phyloP scores from a whole-genome alignment of 92 coral and sea anemone species.

The Phymanthus crucifer region DNA sequence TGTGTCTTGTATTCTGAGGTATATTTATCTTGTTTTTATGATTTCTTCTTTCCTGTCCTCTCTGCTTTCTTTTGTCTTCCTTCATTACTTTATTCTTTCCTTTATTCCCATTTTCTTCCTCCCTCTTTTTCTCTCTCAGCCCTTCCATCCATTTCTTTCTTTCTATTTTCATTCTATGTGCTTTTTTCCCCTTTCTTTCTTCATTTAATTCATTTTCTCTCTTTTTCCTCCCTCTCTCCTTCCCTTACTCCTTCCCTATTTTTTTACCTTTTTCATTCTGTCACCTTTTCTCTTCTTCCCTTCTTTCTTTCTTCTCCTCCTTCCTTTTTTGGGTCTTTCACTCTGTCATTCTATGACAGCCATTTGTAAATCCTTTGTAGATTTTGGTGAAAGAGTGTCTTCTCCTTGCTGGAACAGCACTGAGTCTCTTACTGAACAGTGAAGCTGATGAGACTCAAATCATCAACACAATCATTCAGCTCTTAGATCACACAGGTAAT shows the following conservation, averaged over 20 bases:
- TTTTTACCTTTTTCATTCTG: too few relatives aligned
- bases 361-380: conserved; percentile 3
- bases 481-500: conserved; percentile 45
- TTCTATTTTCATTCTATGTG: background rate
- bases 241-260: too few relatives aligned
- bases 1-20: conserved; percentile 38
- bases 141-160: background rate
- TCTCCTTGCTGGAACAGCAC: conserved; percentile 53
- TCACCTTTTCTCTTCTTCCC: too few relatives aligned
- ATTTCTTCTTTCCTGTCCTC: too few relatives aligned
- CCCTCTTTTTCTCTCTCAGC: background rate
- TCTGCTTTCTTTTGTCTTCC: too few relatives aligned
- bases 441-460: conserved; percentile 16
- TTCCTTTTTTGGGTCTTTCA: background rate
- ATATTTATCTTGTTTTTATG: background rate
- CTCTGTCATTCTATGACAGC: background rate
- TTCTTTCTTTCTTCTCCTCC: background rate
- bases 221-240: too few relatives aligned
- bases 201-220: too few relatives aligned
- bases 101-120: too few relatives aligned
- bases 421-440: conserved; percentile 39
- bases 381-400: conserved; percentile 49
- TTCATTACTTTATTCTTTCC: too few relatives aligned
- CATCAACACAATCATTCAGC: conserved; percentile 31
- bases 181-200: too few relatives aligned